Evolutionary conservation across 2,113 vertebrate species (phyloP).

Genomic region (Poecilia latipinna): DNA sequence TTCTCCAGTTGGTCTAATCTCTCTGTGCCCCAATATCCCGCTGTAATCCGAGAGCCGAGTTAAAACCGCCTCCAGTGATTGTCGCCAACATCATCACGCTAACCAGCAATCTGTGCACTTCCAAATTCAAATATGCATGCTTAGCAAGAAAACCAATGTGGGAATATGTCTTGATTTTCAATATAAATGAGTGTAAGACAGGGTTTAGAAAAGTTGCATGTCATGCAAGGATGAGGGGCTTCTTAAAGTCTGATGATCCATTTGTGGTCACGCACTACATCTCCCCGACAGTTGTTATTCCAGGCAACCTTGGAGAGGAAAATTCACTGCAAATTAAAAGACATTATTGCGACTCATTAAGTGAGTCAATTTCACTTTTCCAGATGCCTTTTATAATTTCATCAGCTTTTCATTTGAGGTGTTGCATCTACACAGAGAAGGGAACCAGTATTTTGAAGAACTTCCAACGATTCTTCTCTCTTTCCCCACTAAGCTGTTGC

Average conservation of each 20-base stretch:
- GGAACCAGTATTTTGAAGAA: too few relatives aligned
- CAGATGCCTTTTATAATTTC: conserved; percentile 61
- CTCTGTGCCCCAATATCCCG: conserved; percentile 63
- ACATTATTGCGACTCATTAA: conserved; percentile 63
- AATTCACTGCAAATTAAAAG: conserved; percentile 59
- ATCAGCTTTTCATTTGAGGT: conserved; percentile 55
- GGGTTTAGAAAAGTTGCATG: conserved; percentile 2
- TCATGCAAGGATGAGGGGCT: conserved; percentile 12
- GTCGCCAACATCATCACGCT: conserved; percentile 9
- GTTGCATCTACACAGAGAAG: conserved; percentile 21
- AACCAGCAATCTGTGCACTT: conserved; percentile 15
- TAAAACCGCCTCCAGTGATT: conserved; percentile 60
- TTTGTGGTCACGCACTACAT: conserved; percentile 31
- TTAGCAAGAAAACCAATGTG: conserved; percentile 30
- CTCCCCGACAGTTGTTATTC: conserved; percentile 18
- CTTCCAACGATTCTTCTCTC: conserved; percentile 7
- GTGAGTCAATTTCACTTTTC: conserved; percentile 50
- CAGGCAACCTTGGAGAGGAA: conserved; percentile 56
- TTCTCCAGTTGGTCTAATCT: conserved; percentile 75
- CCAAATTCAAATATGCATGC: conserved; percentile 21
- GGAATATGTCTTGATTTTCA: conserved; percentile 17
- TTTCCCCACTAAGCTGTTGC: background rate
- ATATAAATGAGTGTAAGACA: conserved; percentile 9
- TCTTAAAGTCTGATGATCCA: conserved; percentile 37
- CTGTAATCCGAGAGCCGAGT: conserved; percentile 65